A percentile compares a stretch with the other conserved stretches of the same genome.
phyloP scores from a whole-genome alignment of 2,888 invertebrate species.

The Cryptus viduatorius region DNA sequence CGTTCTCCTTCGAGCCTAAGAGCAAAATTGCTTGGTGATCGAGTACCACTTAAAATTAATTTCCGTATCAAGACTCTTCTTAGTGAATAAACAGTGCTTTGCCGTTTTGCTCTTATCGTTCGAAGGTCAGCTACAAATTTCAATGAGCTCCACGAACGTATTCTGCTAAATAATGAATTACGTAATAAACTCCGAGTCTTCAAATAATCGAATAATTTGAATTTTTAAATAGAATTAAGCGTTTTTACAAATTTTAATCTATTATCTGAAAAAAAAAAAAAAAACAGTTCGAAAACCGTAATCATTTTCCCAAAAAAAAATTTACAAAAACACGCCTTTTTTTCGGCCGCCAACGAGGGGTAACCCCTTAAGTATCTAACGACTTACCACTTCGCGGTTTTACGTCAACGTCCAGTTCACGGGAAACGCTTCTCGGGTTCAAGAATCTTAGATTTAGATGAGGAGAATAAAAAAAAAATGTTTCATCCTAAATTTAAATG shows the following conservation, averaged over 20 bases:
- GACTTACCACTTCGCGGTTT: too few relatives aligned
- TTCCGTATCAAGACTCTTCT: background rate
- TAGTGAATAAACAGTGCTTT: background rate
- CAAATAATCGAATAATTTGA: background rate
- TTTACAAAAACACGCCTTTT: too few relatives aligned
- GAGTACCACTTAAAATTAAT: constrained; percentile 2
- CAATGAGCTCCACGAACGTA: background rate
- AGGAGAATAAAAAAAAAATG: background rate
- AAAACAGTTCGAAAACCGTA: too few relatives aligned
- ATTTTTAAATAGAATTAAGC: too few relatives aligned
- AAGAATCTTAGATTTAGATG: too few relatives aligned
- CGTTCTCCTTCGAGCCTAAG: constrained; percentile 8
- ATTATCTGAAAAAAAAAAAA: too few relatives aligned
- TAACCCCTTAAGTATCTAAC: too few relatives aligned
- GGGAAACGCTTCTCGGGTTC: too few relatives aligned
- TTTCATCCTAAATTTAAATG: background rate
- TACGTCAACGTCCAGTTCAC: too few relatives aligned
- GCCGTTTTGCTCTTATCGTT: constrained; percentile 7
- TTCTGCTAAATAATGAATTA: background rate
- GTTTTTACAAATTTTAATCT: too few relatives aligned
- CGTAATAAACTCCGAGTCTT: constrained; percentile 18
- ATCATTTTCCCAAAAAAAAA: too few relatives aligned
- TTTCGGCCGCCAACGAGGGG: too few relatives aligned
- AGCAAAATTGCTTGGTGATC: background rate
- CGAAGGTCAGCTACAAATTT: background rate